Evolutionary conservation across 2,113 vertebrate species (phyloP), one percentile per base, ranked within the genome.

Genomic region (Hydrolagus affinis): DNA sequence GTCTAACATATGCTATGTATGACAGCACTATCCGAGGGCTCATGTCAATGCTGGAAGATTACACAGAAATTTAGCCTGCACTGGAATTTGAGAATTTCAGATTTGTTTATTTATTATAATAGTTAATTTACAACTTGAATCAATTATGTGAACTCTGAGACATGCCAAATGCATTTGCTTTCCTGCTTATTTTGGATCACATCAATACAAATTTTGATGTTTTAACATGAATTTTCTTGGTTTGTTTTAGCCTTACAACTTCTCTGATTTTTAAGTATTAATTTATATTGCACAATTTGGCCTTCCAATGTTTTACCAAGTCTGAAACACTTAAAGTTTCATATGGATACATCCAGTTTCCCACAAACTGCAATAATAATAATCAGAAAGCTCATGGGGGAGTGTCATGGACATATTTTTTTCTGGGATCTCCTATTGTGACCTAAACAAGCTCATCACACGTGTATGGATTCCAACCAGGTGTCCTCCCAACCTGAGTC

Each of bases 251-350:
- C 15, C 30, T 28, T 30, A 83, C 64, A 23, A 32, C 25, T 30
- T 80, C 56, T 83, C 66, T 83, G 78, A 68, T 62, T 30, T 68
- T 28, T 8, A 30, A 12, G 25, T 83, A 66, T 59, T 25, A 30
- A 66, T 66, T 83, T 28, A 10, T 64, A 28, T 68, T 66, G 32
- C 30, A 32, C 25, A 64, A 80, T 83, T 83, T 83, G 64, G 59
- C 64, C 78, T 62, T 64, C 66, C 78, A 83, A 83, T 66, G 60
- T 28, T 83, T 83, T 83, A 83, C 64, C 32, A 62, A 83, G 25
- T 83, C 73, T 3, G 25, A 83, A 17, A 0, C 9, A 66, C 77
- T 83, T 62, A 83, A 62, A 83, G 64, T 83, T 83, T 15, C 62
- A 83, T 28, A 83, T 83, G 62, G 30, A 15, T 83, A 83, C 19